Base-by-base conservation (phyloP, 2,113 vertebrate genomes). In the Calyptomena viridis region DNA sequence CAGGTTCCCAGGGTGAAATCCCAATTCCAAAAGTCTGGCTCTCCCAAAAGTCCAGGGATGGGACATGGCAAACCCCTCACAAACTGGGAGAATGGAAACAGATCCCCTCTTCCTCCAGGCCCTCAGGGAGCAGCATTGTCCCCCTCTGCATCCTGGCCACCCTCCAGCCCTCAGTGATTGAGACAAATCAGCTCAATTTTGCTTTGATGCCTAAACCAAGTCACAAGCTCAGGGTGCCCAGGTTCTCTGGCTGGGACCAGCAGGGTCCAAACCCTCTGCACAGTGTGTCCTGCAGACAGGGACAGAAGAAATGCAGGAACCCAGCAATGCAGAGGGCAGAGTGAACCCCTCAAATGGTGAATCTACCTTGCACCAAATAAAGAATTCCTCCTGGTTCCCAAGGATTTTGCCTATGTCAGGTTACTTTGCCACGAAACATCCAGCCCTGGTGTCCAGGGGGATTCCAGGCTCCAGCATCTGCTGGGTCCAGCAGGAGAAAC, bases 311-410 rank as follows among this genome's bases (percentile, higher is more conserved):
- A 63, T 0, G 4, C 42, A 27, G 40, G 66, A 73, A 35, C 28
- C 42, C 52, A 64, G 21, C 35, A 69, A 42, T 12, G 71, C 64
- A 21, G 49, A 23, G 69, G 58, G 42, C 64, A 12, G 9, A 35
- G 71, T 0, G 0, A 84, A 50, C 15, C 62, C 81, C 63, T 33
- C 78, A 5, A 31, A n/a, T 0, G 0, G 13, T 1, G 24, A 67
- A 56, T 69, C 67, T 28, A 35, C 79, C 44, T 74, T 46, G 24
- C 91, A 69, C 85, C 84, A 52, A 97, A 95, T 97, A 96, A 97
- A 96, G 6, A 4, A 56, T 75, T 50, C 27, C 76, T 37, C 33
- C 55, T 74, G 90, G 82, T 93, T 93, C 63, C 93, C 90, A 56
- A 55, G 37, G 68, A 39, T 25, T 40, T 31, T n/a, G 63, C 39